A percentile compares a stretch with the other conserved stretches of the same genome.
Evolutionary conservation across 2,113 vertebrate species (phyloP).

Genomic region (Ptychochromis oligacanthus): DNA sequence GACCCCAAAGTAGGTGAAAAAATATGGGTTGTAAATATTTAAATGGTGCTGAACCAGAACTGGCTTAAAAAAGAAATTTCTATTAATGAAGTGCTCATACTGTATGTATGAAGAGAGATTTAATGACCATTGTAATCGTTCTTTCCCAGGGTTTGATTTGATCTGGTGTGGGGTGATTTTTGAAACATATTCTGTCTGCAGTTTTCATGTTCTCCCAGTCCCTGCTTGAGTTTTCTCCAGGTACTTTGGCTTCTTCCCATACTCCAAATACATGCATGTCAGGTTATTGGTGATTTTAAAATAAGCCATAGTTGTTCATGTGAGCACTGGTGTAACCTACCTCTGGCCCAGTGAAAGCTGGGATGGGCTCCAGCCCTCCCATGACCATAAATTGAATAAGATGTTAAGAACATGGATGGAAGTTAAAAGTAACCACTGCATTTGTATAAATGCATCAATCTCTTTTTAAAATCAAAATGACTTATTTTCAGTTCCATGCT

Average conservation of each 20-base stretch:
- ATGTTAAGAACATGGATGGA: not conserved
- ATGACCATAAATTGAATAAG: not conserved
- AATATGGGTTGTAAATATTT: slow-evolving; percentile 18
- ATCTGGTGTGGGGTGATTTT: not conserved
- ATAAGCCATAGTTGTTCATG: not conserved
- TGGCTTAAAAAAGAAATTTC: not conserved
- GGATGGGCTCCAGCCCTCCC: not conserved
- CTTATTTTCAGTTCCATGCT: not conserved
- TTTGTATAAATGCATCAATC: not conserved
- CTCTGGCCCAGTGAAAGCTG: too few relatives aligned
- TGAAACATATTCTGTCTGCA: not conserved
- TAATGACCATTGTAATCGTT: not conserved
- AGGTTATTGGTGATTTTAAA: not conserved
- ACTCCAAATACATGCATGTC: not conserved
- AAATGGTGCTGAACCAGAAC: not conserved
- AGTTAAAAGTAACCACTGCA: not conserved
- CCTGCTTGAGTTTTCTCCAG: not conserved
- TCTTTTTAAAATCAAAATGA: not conserved
- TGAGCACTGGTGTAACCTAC: not conserved
- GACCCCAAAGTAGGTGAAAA: slow-evolving; percentile 25
- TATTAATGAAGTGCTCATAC: not conserved
- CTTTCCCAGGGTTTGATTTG: not conserved
- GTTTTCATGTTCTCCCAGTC: not conserved
- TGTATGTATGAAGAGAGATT: not conserved
- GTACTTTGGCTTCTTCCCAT: not conserved